These are phyloP conservation scores for Electrophaes corylata DNA, from an alignment of 2,888 invertebrate genomes.

Conservation along the genomic window DNA sequence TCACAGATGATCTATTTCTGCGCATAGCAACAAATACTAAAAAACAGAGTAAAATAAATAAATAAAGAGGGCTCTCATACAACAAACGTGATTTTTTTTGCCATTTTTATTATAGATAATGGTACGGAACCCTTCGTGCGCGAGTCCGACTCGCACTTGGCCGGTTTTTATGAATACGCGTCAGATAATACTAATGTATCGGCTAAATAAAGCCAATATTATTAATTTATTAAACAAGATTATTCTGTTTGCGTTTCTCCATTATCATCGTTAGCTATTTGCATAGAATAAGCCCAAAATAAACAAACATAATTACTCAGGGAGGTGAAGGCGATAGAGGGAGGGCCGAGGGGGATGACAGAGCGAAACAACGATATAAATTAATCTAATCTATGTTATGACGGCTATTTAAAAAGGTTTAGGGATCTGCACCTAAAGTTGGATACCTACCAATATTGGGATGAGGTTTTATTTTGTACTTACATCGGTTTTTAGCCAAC, in stretches of 20 bases:
- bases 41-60: no score
- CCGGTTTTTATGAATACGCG: no score
- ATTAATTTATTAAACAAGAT: conserved; percentile 1
- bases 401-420: conserved; percentile 13
- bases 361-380: conserved; percentile 11
- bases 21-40: no score
- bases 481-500: no score
- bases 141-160: no score
- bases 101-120: no score
- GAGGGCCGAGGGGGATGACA: conserved; percentile 1
- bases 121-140: no score
- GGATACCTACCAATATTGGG: not conserved
- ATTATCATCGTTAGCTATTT: conserved; percentile 22
- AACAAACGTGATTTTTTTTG: no score
- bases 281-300: conserved; percentile 20
- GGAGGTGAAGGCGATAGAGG: not conserved
- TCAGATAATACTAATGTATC: not conserved
- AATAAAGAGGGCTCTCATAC: no score
- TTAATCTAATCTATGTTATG: conserved; percentile 21
- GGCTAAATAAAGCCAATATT: not conserved
- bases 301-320: conserved; percentile 23
- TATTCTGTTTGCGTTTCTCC: conserved; percentile 20
- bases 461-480: not conserved
- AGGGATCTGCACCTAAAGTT: conserved; percentile 8
- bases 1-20: no score